A percentile compares a stretch with the other conserved stretches of the same genome.
phyloP scores from a whole-genome alignment of 2,113 vertebrate genomes.

The Nesoenas mayeri region DNA sequence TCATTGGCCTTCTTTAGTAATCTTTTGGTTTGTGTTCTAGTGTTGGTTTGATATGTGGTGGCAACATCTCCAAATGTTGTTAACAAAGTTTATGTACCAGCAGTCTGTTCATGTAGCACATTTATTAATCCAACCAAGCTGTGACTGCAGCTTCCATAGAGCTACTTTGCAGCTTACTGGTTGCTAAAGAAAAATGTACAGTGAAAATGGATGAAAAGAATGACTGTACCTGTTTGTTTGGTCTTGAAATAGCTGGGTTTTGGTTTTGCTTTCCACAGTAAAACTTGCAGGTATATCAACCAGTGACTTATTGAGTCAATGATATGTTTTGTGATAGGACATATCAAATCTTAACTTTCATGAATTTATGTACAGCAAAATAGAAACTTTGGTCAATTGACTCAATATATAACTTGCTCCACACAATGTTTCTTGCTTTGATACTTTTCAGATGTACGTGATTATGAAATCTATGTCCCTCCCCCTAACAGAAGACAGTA shows the following conservation, averaged over 20 bases:
- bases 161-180: rapidly evolving
- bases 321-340: not conserved
- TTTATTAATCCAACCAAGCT: not conserved
- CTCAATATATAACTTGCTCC: rapidly evolving
- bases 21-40: not conserved
- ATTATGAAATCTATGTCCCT: not conserved
- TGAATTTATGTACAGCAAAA: not conserved
- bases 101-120: not conserved
- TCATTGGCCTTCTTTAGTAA: not conserved
- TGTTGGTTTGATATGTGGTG: not conserved
- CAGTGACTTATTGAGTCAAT: not conserved
- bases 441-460: not conserved
- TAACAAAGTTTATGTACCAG: rapidly evolving
- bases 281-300: not conserved
- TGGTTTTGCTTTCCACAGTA: not conserved
- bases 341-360: rapidly evolving
- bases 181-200: not conserved
- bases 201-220: not conserved
- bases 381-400: not conserved
- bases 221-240: not conserved
- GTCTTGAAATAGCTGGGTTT: not conserved
- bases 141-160: not conserved
- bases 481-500: not conserved
- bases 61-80: not conserved
- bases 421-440: not conserved